Evolutionary conservation across 2,113 vertebrate species (phyloP).

Genomic region (Camelus bactrianus): DNA sequence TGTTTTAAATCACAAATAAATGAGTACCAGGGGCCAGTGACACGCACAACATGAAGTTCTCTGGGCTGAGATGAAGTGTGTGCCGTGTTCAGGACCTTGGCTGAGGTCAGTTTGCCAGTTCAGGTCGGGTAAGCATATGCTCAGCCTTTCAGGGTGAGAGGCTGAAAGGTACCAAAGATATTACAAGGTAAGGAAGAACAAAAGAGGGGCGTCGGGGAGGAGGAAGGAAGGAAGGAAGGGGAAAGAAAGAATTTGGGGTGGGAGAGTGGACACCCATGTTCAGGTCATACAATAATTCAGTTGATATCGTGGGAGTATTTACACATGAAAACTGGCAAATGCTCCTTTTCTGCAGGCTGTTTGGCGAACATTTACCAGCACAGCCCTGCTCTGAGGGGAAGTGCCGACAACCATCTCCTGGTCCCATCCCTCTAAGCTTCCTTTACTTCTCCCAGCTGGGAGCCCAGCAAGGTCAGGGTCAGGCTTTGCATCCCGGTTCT

Average conservation of each 20-base stretch:
- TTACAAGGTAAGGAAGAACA: background rate
- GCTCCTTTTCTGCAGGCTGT: background rate
- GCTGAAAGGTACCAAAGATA: background rate
- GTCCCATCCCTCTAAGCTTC: background rate
- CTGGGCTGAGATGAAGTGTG: background rate
- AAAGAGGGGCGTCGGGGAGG: accelerated
- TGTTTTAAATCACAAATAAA: background rate
- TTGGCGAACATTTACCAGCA: background rate
- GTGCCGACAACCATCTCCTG: background rate
- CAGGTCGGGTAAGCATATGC: background rate
- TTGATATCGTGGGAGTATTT: background rate
- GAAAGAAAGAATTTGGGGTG: background rate
- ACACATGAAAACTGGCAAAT: background rate
- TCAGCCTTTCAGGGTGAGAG: background rate
- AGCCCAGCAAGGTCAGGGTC: background rate
- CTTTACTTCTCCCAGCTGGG: background rate
- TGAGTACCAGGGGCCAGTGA: background rate
- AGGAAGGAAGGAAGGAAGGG: background rate
- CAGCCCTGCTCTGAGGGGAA: background rate
- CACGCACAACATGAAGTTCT: background rate
- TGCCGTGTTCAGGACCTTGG: background rate
- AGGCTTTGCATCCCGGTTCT: background rate
- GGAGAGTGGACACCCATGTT: background rate
- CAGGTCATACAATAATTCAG: background rate
- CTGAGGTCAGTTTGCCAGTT: background rate